phyloP scores from a whole-genome alignment of 1,140 invertebrate species.

The Tribolium castaneum region DNA sequence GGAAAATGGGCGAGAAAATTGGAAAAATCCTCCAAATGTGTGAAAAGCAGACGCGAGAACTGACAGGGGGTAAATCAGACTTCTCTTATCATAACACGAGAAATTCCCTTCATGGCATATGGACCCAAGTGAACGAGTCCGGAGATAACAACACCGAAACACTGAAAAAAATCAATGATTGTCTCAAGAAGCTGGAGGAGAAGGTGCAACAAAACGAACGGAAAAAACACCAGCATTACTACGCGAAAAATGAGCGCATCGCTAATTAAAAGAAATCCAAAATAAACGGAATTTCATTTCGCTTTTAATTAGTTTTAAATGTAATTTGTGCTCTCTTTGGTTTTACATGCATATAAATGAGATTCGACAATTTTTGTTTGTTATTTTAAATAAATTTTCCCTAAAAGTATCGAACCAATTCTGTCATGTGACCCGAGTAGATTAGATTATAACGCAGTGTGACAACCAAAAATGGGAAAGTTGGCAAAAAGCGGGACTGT shows the following conservation, averaged over 20 bases:
- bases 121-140: slow-evolving; percentile 15
- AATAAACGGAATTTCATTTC: neutral
- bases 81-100: slow-evolving; percentile 40
- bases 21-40: neutral
- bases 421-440: too few species aligned
- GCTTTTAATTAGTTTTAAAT: slow-evolving; percentile 6
- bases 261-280: neutral
- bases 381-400: neutral
- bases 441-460: too few species aligned
- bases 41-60: neutral
- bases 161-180: slow-evolving; percentile 21
- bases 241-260: neutral
- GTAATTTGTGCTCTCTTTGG: slow-evolving; percentile 15
- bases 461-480: too few species aligned
- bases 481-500: neutral
- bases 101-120: slow-evolving; percentile 40
- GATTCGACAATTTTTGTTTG: neutral
- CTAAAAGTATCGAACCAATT: too few species aligned
- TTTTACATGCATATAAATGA: slow-evolving; percentile 8
- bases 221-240: slow-evolving; percentile 37
- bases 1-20: slow-evolving; percentile 2
- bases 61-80: slow-evolving; percentile 25
- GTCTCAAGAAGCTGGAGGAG: slow-evolving; percentile 16
- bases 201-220: slow-evolving; percentile 31
- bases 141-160: neutral